Conservation (phyloP, 2,113 vertebrate genomes). For the Scatophagus argus region DNA sequence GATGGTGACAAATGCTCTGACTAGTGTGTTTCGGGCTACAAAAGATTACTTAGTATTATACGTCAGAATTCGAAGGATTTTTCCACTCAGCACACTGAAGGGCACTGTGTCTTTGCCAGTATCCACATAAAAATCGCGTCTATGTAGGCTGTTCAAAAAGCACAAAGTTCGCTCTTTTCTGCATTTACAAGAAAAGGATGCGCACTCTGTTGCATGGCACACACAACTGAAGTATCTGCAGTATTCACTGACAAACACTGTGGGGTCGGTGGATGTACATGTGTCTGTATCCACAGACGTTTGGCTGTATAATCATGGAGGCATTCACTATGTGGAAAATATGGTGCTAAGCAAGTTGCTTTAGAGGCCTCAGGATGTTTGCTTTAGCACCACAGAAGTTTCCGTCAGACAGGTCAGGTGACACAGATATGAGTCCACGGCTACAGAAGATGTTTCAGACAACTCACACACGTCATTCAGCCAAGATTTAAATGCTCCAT, state of each 20-base stretch:
- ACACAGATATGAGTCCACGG: constrained; percentile 30
- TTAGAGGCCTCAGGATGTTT: constrained; percentile 55
- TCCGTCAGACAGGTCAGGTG: constrained; percentile 73
- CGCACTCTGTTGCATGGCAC: neutral
- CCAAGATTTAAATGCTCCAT: constrained; percentile 20
- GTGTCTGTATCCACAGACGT: neutral
- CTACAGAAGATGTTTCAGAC: constrained; percentile 26
- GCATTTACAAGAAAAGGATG: constrained; percentile 19
- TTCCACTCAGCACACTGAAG: constrained; percentile 19
- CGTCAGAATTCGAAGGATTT: constrained; percentile 23
- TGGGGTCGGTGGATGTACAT: neutral
- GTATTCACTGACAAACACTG: neutral
- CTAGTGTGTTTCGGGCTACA: constrained; percentile 61
- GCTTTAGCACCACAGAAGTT: constrained; percentile 62
- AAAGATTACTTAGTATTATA: constrained; percentile 54
- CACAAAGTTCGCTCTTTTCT: neutral
- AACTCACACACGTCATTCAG: constrained; percentile 9
- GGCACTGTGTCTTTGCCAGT: constrained; percentile 19
- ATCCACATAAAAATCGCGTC: constrained; percentile 17
- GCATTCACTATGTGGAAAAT: constrained; percentile 42
- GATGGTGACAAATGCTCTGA: constrained; percentile 29
- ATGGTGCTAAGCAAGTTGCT: constrained; percentile 26
- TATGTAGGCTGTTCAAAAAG: constrained; percentile 17
- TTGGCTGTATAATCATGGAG: neutral
- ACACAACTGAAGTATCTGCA: neutral